Base-by-base conservation (phyloP, 1,140 invertebrate genomes). In the Hylyphantes graminicola region DNA sequence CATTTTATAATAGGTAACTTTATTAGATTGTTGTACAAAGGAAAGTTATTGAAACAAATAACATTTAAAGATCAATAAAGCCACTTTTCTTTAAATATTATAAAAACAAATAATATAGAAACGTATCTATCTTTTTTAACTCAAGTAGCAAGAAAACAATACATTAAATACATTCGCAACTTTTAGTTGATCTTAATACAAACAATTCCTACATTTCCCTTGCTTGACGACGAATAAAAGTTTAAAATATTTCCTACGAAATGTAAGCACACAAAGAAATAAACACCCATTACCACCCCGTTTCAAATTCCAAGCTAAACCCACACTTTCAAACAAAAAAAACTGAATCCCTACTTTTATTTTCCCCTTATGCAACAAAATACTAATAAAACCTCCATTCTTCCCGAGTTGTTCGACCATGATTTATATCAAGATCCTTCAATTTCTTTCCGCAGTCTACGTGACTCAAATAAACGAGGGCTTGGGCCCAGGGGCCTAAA, bases 381-480 rank as follows among this genome's bases (percentile, higher is more conserved):
- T 63, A 19, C 57, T 78, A 51, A 48, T 10, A 50, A 73, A 81
- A 73, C 63, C 79, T 59, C 55, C 63, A 57, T 51, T 73, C 57
- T 65, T 53, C n/a, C 15, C 55, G 13, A 35, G 12, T 70, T 48
- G 55, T 57, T 76, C n/a, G 72, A 67, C 68, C 67, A 73, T 81
- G 79, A 81, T 81, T 81, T 81, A 81, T 81, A 72, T 67, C 61
- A 78, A 65, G 76, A 65, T 70, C 61, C 77, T 70, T 61, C 65
- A 64, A 80, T 80, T 80, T 70, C 77, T 80, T 80, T 55, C 54
- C 11, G 51, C 53, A 35, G 50, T 73, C 61, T 55, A 81, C 67
- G 67, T 73, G 67, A 73, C 67, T 81, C 57, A 63, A 81, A 73
- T 73, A 63, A 59, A 53, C 48, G 64, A 64, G 15, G 17, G 15